phyloP scores from a whole-genome alignment of 1,140 invertebrate species.

The Hycleus phaleratus region DNA sequence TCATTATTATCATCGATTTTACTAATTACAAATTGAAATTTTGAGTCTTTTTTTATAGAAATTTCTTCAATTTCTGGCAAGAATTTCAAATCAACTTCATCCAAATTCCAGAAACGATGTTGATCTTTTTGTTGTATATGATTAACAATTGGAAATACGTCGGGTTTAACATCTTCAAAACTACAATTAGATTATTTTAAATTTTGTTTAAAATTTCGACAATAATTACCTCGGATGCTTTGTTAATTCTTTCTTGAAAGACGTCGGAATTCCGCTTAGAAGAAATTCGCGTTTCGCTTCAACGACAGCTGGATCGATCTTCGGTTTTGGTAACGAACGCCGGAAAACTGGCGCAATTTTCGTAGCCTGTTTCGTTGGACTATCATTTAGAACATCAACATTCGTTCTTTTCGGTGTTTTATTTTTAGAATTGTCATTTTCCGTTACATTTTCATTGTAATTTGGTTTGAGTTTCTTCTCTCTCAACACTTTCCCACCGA shows the following conservation, averaged over 20 bases:
- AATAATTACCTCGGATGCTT: slow-evolving; percentile 38
- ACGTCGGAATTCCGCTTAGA: slow-evolving; percentile 50
- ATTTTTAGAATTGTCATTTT: neutral
- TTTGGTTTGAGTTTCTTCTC: neutral
- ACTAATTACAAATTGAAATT: neutral
- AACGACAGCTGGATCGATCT: slow-evolving; percentile 42
- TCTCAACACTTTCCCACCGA: slow-evolving; percentile 1
- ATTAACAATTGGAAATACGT: slow-evolving; percentile 45
- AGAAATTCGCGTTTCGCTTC: slow-evolving; percentile 54
- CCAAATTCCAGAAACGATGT: slow-evolving; percentile 27
- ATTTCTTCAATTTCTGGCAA: neutral
- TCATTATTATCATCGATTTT: too few relatives aligned
- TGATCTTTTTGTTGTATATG: slow-evolving; percentile 46
- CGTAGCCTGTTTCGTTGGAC: slow-evolving; percentile 14
- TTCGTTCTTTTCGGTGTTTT: neutral
- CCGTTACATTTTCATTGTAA: neutral
- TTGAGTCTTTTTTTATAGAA: slow-evolving; percentile 4
- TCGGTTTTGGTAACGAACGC: slow-evolving; percentile 44
- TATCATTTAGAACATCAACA: too few relatives aligned
- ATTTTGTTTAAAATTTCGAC: neutral
- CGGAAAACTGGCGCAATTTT: slow-evolving; percentile 56
- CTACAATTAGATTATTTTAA: slow-evolving; percentile 8
- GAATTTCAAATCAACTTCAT: slow-evolving; percentile 15
- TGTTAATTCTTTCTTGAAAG: slow-evolving; percentile 44
- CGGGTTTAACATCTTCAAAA: slow-evolving; percentile 36